Percentiles rank a stretch among this genome's conserved stretches.
Conservation (phyloP, 2,797 vertebrate genomes). For the Intellagama lesueurii region DNA sequence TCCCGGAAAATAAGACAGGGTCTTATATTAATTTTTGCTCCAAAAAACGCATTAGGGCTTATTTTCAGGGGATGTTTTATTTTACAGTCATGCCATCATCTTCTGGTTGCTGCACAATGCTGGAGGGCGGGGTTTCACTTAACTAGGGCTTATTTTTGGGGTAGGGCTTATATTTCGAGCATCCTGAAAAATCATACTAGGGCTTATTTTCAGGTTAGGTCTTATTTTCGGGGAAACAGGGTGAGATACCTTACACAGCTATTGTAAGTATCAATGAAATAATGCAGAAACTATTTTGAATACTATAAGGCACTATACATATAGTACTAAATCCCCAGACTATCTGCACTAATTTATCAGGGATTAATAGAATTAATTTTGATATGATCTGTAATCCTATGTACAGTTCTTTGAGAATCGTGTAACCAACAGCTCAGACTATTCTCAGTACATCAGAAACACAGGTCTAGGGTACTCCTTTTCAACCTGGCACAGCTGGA, state of each 20-base stretch:
- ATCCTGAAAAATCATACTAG: too few species aligned
- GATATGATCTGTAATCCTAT: neutral
- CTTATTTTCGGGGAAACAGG: too few species aligned
- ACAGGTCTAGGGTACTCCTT: neutral
- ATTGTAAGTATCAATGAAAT: neutral
- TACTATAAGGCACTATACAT: neutral
- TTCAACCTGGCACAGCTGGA: neutral
- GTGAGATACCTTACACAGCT: neutral
- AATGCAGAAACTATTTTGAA: neutral
- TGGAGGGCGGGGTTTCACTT: too few species aligned
- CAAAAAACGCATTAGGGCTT: too few species aligned
- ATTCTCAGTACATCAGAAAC: neutral
- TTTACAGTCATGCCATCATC: too few species aligned
- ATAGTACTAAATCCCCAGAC: neutral
- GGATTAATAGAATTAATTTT: slow-evolving; percentile 1
- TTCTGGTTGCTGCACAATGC: too few species aligned
- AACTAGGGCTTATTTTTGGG: too few species aligned
- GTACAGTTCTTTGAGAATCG: neutral
- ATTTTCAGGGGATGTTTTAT: too few species aligned
- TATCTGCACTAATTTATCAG: neutral
- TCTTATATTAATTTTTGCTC: too few species aligned
- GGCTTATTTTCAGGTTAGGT: too few species aligned
- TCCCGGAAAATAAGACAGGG: too few species aligned
- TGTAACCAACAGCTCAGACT: neutral
- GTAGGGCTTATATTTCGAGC: too few species aligned